Percentiles rank a stretch among this genome's conserved stretches.
Evolutionary conservation across 2,113 vertebrate genomes (phyloP).

Genomic region (Chlamydotis undulata): DNA sequence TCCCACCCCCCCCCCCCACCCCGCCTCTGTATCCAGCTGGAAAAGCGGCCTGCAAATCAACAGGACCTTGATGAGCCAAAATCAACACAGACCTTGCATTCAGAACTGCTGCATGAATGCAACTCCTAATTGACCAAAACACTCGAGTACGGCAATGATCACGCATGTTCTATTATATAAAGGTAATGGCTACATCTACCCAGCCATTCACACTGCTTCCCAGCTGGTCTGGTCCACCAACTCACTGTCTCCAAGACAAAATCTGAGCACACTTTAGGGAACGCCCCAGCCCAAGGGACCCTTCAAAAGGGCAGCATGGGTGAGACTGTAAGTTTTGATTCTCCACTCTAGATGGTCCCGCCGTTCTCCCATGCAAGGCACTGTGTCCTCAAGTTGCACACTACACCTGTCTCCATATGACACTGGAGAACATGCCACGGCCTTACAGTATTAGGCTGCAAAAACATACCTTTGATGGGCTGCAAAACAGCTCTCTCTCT

Average conservation of each 20-base stretch:
- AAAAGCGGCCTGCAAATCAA: background rate
- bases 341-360: background rate
- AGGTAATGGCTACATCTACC: background rate
- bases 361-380: background rate
- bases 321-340: background rate
- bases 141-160: rapidly evolving
- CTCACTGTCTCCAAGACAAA: background rate
- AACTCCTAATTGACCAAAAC: background rate
- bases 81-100: background rate
- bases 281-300: rapidly evolving
- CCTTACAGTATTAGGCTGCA: background rate
- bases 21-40: background rate
- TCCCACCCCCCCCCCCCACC: no score
- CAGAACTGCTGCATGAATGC: background rate
- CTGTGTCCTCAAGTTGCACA: background rate
- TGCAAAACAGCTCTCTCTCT: background rate
- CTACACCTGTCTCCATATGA: rapidly evolving
- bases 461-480: background rate
- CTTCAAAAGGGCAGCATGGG: background rate
- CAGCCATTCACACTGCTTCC: rapidly evolving
- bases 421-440: rapidly evolving
- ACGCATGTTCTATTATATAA: background rate
- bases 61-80: background rate
- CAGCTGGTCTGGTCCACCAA: background rate
- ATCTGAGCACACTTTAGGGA: background rate